These are phyloP conservation scores for Tapera naevia DNA, from an alignment of 2,797 vertebrate species.

Conservation along the genomic window DNA sequence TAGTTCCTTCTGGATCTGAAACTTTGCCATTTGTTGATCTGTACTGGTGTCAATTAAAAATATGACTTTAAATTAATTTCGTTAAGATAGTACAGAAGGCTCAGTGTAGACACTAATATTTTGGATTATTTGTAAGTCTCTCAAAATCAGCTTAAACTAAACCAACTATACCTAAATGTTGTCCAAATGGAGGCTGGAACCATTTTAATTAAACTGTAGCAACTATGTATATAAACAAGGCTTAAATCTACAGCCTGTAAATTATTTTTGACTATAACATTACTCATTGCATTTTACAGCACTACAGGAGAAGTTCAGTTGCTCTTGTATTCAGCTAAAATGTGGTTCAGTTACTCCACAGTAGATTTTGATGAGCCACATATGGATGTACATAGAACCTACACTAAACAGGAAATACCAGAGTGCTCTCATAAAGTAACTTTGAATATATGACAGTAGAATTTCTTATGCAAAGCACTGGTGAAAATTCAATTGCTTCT, in stretches of 20 bases:
- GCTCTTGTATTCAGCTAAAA: constrained; percentile 37
- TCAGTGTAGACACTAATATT: constrained; percentile 8
- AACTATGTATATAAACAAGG: constrained; percentile 58
- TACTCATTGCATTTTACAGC: constrained; percentile 52
- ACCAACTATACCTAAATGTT: constrained; percentile 52
- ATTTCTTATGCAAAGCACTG: background rate
- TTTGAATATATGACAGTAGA: background rate
- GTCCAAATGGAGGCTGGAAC: constrained; percentile 55
- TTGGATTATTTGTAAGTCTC: constrained; percentile 23
- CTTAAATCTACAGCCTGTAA: constrained; percentile 60
- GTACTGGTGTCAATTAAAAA: constrained; percentile 14
- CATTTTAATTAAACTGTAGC: constrained; percentile 62
- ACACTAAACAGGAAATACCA: constrained; percentile 1
- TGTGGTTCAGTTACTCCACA: constrained; percentile 34
- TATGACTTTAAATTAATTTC: constrained; percentile 5
- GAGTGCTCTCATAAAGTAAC: background rate
- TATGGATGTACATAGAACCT: constrained; percentile 2
- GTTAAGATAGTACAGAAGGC: background rate
- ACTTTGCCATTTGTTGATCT: background rate
- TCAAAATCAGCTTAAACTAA: constrained; percentile 51
- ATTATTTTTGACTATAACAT: constrained; percentile 61
- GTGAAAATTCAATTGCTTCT: background rate
- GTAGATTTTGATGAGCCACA: constrained; percentile 31
- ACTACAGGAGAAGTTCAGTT: constrained; percentile 48
- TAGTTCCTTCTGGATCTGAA: background rate